Base-by-base conservation (phyloP, 2,113 vertebrate genomes). In the Brachypteracias leptosomus region DNA sequence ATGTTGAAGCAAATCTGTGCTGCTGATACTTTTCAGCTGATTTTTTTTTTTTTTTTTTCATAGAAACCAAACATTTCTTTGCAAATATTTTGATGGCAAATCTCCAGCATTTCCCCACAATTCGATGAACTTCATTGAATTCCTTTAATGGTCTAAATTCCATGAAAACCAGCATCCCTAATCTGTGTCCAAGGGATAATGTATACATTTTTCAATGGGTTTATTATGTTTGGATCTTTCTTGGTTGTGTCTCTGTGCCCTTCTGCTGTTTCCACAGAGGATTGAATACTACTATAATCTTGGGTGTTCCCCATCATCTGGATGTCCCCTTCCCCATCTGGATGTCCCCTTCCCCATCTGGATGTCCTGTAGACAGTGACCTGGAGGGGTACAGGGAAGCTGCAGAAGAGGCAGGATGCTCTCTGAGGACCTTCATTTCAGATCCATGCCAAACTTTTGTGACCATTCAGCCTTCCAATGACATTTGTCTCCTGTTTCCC, bases 21-120 rank as follows among this genome's bases (percentile, higher is more conserved):
- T 3, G 3, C 31, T 83, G 63, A 22, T 76, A 44, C 75, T 90
- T 92, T 96, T n/a, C 26, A 76, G 33, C 13, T 70, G 76, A 18
- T n/a, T 61, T 84, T n/a, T 18, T 10, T 19, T 88, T 75, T 92
- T n/a, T 18, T 9, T 15, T 90, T 78, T 92, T 89, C 17, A 81
- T 52, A 87, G 74, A 89, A 89, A 79, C 18, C 4, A 82, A 61
- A 57, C n/a, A 54, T 28, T 58, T 36, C 44, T 78, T 86, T 40
- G 77, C 61, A 93, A 95, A 93, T 84, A 74, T 87, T 95, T 87
- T 87, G 84, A 87, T 79, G 62, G 65, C 40, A 95, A 87, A 75
- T 61, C 31, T 46, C 40, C 28, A 49, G n/a, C 55, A 84, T 40
- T 74, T 83, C 77, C 70, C 57, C 47, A 84, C 68, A 71, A 81